A percentile compares a stretch with the other conserved stretches of the same genome.
Conservation (phyloP, 2,888 invertebrate species). For the Dexiosoma caninum region DNA sequence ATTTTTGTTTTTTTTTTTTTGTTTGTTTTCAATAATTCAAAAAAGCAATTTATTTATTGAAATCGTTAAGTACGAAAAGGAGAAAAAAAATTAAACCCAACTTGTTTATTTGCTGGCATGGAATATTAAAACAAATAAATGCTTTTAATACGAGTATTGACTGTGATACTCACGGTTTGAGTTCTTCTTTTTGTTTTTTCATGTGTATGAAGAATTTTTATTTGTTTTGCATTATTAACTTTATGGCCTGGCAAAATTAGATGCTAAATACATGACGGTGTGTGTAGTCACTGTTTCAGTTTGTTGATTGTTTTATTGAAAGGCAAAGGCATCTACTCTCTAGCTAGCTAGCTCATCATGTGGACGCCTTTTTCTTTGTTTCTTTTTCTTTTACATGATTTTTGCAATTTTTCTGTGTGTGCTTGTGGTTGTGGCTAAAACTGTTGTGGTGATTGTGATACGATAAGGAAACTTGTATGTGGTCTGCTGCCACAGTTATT, state of each 20-base stretch:
- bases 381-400: background rate
- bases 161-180: background rate
- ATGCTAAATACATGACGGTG: slow-evolving; percentile 2
- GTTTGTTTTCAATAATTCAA: background rate
- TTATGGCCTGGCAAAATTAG: background rate
- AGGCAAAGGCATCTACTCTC: too few species aligned
- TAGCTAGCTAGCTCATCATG: slow-evolving; percentile 51
- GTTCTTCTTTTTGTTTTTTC: background rate
- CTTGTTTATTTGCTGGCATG: slow-evolving; percentile 32
- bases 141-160: slow-evolving; percentile 2
- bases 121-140: slow-evolving; percentile 31
- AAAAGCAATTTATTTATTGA: slow-evolving; percentile 3
- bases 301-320: background rate
- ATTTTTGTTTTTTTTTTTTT: background rate
- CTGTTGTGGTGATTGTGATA: slow-evolving; percentile 16
- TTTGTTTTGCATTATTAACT: background rate
- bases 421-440: background rate
- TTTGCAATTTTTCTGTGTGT: background rate
- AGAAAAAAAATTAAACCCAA: slow-evolving; percentile 1
- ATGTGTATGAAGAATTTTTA: background rate
- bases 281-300: background rate
- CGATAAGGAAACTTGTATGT: slow-evolving; percentile 50
- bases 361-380: background rate
- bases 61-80: too few species aligned
- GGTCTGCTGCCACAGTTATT: slow-evolving; percentile 49